Conservation (phyloP, 2,113 vertebrate species). For the Spea multiplicata region DNA sequence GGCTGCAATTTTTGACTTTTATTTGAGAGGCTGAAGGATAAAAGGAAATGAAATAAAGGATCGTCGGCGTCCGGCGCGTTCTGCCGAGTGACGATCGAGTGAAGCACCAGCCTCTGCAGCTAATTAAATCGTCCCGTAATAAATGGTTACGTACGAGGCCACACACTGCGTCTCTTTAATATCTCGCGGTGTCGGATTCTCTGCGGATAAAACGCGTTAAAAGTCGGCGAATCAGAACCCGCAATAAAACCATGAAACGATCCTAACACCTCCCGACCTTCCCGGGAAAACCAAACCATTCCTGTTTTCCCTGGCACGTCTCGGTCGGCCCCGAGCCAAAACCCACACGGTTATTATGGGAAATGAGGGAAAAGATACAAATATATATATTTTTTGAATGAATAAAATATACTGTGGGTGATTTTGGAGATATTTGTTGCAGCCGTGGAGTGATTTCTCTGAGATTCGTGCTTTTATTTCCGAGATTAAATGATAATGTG, state of each 20-base stretch:
- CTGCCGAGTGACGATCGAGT: too few species aligned
- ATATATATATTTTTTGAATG: slow-evolving; percentile 27
- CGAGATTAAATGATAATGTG: slow-evolving; percentile 31
- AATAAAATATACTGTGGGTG: slow-evolving; percentile 37
- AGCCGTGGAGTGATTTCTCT: slow-evolving; percentile 16
- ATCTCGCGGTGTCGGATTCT: too few species aligned
- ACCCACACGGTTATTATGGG: slow-evolving; percentile 39
- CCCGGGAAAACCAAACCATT: slow-evolving; percentile 5
- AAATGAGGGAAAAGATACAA: slow-evolving; percentile 34
- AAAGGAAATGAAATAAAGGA: too few species aligned
- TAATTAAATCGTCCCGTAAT: too few species aligned
- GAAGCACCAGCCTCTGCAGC: too few species aligned
- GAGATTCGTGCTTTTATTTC: slow-evolving; percentile 29
- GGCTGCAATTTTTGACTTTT: too few species aligned
- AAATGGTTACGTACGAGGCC: too few species aligned
- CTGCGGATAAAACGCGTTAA: too few species aligned
- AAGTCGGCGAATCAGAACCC: too few species aligned
- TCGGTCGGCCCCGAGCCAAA: background rate
- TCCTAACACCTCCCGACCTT: slow-evolving; percentile 25
- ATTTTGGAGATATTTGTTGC: slow-evolving; percentile 27
- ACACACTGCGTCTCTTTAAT: too few species aligned
- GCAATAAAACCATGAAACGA: background rate
- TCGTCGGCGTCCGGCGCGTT: too few species aligned
- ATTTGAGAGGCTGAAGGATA: too few species aligned
- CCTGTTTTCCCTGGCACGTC: slow-evolving; percentile 32